Evolutionary conservation across 2,113 vertebrate species (phyloP).

Genomic region (Emydura subglobosa): DNA sequence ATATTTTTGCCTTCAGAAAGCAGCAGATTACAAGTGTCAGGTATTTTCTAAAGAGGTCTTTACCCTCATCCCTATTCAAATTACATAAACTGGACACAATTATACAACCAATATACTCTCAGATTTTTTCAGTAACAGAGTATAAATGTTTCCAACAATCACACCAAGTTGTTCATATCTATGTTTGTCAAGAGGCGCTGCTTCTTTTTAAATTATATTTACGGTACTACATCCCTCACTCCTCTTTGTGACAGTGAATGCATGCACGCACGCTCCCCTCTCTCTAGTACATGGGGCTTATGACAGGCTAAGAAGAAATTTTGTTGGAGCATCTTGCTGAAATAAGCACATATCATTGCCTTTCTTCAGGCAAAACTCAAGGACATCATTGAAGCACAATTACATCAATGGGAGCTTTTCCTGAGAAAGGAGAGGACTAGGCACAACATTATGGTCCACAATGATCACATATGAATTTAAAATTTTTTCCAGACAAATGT

Average conservation of each 20-base stretch:
- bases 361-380: not conserved
- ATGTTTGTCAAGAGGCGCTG: conserved; percentile 4
- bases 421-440: not conserved
- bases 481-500: not conserved
- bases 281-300: not conserved
- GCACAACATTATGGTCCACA: not conserved
- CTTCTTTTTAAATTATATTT: not conserved
- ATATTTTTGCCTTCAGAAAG: not conserved
- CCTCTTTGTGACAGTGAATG: not conserved
- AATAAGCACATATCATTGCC: not conserved
- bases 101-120: conserved; percentile 1
- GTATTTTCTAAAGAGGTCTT: conserved; percentile 15
- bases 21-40: not conserved
- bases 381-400: not conserved
- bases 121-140: conserved; percentile 16
- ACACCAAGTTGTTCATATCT: not conserved
- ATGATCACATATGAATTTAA: not conserved
- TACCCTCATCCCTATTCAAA: not conserved
- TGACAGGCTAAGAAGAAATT: not conserved
- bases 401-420: not conserved
- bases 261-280: not conserved
- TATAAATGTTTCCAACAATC: not conserved
- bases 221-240: not conserved
- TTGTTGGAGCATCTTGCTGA: not conserved
- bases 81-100: not conserved